These are phyloP conservation scores for Stomorhina lunata DNA, from an alignment of 2,888 invertebrate genomes.

Conservation along the genomic window DNA sequence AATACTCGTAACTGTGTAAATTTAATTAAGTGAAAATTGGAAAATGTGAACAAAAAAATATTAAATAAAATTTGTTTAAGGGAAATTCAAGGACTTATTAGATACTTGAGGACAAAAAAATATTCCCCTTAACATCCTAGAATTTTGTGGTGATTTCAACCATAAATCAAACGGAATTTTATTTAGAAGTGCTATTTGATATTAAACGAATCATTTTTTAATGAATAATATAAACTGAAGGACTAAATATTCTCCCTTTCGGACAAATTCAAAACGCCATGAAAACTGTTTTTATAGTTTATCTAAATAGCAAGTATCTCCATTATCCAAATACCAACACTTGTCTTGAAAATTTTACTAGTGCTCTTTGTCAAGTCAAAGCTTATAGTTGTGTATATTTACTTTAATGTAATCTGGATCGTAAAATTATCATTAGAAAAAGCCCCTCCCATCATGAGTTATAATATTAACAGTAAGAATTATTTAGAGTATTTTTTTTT, in stretches of 20 bases:
- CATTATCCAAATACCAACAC: background rate
- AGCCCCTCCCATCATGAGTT: too few relatives aligned
- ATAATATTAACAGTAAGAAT: too few relatives aligned
- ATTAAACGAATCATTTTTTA: background rate
- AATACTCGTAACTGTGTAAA: too few relatives aligned
- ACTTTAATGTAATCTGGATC: too few relatives aligned
- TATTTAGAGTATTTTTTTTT: too few relatives aligned
- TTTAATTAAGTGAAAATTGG: too few relatives aligned
- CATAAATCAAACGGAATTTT: background rate
- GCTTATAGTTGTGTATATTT: background rate
- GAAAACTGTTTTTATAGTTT: background rate
- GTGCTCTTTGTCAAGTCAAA: background rate
- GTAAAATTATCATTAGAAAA: background rate
- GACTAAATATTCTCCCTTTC: background rate
- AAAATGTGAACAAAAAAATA: too few relatives aligned
- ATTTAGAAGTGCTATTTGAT: background rate
- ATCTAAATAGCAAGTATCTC: background rate
- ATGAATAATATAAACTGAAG: background rate
- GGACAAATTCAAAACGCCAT: background rate
- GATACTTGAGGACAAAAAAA: too few relatives aligned
- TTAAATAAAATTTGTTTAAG: too few relatives aligned
- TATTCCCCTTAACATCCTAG: background rate
- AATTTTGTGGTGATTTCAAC: background rate
- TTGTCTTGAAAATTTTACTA: background rate
- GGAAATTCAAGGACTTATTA: too few relatives aligned